Base-by-base conservation (phyloP, 2,113 vertebrate species). In the Ceyx margarethae region DNA sequence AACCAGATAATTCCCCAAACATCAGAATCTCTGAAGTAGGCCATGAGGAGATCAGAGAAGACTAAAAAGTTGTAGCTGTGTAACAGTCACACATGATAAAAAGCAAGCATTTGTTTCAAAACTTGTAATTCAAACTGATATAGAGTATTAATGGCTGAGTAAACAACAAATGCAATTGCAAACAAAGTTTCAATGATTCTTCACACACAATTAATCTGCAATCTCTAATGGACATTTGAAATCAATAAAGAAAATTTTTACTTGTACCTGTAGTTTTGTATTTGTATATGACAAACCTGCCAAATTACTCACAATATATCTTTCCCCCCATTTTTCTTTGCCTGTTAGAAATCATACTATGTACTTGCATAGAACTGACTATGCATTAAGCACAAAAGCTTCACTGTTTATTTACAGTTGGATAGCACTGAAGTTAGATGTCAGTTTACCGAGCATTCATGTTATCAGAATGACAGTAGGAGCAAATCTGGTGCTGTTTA, bases 401-500 rank as follows among this genome's bases (percentile, higher is more conserved):
- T 84, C 26, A 68, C 33, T 68, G 42, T 51, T 81, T 81, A 66
- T 84, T 93, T 93, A 79, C 66, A 87, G 86, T 57, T 78, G 78
- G 57, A 72, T 76, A 35, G 37, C 75, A 81, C n/a, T 40, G 67
- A 84, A 93, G 82, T 93, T 85, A 76, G 50, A 69, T 58, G 37
- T 46, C 54, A 69, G 25, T 78, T 89, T 33, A 29, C n/a, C 50
- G 91, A 72, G 29, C 40, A 76, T 73, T 93, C 77, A 66, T 54
- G n/a, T 66, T 48, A 89, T 86, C 37, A 82, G 14, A 72, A 62
- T 51, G 92, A 79, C 86, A 87, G 22, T 46, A 76, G 37, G 19
- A 84, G 28, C 84, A 89, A 91, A 91, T 33, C 29, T 90, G 28
- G 23, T 91, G 33, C 37, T 89, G 20, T 84, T 89, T 81, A 87